phyloP scores from a whole-genome alignment of 2,113 vertebrate genomes.

The Microcebus ravelobensis region DNA sequence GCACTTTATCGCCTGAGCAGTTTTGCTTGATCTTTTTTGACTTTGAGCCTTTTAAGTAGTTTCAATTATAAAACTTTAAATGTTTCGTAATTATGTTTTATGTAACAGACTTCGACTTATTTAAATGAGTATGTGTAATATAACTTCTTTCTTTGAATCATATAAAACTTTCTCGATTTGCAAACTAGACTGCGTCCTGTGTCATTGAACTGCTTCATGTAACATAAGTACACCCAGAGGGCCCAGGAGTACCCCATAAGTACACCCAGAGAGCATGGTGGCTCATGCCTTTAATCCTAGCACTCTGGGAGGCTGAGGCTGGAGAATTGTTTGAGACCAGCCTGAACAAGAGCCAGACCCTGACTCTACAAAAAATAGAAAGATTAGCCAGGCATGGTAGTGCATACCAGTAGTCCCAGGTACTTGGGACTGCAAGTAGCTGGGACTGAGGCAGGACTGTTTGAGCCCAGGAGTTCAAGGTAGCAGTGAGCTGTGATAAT shows the following conservation, averaged over 20 bases:
- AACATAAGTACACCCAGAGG: rapidly evolving
- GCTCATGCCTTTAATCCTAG: too few relatives aligned
- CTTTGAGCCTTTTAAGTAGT: constrained; percentile 75
- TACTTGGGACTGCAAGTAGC: too few relatives aligned
- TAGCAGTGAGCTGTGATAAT: too few relatives aligned
- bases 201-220: neutral
- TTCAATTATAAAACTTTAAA: constrained; percentile 76
- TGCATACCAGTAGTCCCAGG: too few relatives aligned
- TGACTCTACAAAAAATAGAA: too few relatives aligned
- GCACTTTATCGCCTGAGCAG: constrained; percentile 83
- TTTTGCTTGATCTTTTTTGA: constrained; percentile 76
- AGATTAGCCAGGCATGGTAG: too few relatives aligned
- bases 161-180: constrained; percentile 50
- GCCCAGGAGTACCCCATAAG: rapidly evolving
- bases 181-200: neutral
- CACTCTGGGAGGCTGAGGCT: too few relatives aligned
- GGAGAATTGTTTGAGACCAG: too few relatives aligned
- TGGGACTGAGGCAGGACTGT: too few relatives aligned
- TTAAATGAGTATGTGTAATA: constrained; percentile 77
- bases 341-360: too few relatives aligned
- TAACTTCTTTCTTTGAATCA: constrained; percentile 72
- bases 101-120: constrained; percentile 78
- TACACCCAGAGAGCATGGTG: neutral
- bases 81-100: constrained; percentile 74
- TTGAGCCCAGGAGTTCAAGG: too few relatives aligned